Base-by-base conservation (phyloP, 1,140 invertebrate genomes). In the Zaprionus ornatus region DNA sequence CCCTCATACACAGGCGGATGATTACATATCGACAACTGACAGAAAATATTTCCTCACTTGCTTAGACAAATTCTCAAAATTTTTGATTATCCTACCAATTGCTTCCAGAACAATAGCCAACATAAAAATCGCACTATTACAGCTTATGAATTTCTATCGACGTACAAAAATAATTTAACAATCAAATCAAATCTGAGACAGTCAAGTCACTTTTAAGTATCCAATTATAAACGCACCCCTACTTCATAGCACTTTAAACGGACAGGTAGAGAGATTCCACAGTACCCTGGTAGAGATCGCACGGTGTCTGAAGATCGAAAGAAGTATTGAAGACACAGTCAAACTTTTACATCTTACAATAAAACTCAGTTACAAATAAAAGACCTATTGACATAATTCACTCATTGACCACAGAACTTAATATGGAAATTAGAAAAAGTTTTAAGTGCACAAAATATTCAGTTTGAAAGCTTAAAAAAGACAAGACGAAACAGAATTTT, bases 11-110 rank as follows among this genome's bases (percentile, higher is more conserved):
- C 68, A 6, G 54, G 76, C 37, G 32, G 9, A 32, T 32, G 4
- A 32, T 32, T 32, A 32, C 32, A 32, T 32, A 32, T 32, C 4
- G 32, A 32, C 32, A 32, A 76, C 68, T 4, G 54, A 79, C 37
- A 67, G 59, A 15, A 68, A 52, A 35, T 27, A 54, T 2, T 78
- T 74, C 27, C 19, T 77, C 7, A 74, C 70, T 25, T 73, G 64
- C 45, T 21, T 74, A 25, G 61, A 77, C 54, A 68, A 61, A 77
- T 64, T 78, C 29, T 74, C 54, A 9, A 77, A 65, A 40, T 77
- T 76, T 29, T 55, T 56, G 12, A 32, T 76, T 32, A 37, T 63
- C 13, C 68, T 67, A 42, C 63, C 63, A 27, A 50, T 77, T 35
- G 2, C 15, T n/a, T 77, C 74, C 3, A 32, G 78, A 13, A 42